phyloP scores from a whole-genome alignment of 2,797 vertebrate species.

The Tolypeutes matacus region DNA sequence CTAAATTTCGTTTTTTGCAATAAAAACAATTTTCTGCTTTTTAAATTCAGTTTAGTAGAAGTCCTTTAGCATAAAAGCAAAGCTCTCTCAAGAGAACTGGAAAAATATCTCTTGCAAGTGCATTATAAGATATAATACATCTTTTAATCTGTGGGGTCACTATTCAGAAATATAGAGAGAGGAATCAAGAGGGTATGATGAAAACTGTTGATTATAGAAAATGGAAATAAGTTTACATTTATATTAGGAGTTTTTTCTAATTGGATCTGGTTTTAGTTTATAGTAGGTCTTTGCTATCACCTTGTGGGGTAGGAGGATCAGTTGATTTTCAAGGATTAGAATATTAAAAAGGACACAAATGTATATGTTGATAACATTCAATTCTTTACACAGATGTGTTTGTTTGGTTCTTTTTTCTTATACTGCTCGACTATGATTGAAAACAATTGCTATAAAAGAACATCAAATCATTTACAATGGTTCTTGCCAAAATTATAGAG shows the following conservation, averaged over 20 bases:
- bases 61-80: slow-evolving; percentile 78
- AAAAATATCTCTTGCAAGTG: slow-evolving; percentile 65
- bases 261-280: slow-evolving; percentile 18
- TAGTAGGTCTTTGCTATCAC: slow-evolving; percentile 82
- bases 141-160: slow-evolving; percentile 79
- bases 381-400: slow-evolving; percentile 19
- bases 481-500: not conserved
- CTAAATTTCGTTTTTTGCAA: slow-evolving; percentile 76
- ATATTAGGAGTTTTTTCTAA: slow-evolving; percentile 81
- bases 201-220: slow-evolving; percentile 77
- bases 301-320: slow-evolving; percentile 24
- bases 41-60: slow-evolving; percentile 81
- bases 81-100: slow-evolving; percentile 54
- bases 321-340: not conserved
- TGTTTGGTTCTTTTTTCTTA: slow-evolving; percentile 42
- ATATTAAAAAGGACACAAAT: not conserved
- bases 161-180: slow-evolving; percentile 79
- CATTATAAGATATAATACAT: slow-evolving; percentile 67
- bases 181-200: slow-evolving; percentile 69
- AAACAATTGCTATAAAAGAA: slow-evolving; percentile 25
- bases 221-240: slow-evolving; percentile 65
- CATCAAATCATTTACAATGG: not conserved
- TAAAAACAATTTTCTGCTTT: slow-evolving; percentile 84
- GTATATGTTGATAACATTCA: slow-evolving; percentile 39
- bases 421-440: not conserved